Evolutionary conservation across 2,888 invertebrate species (phyloP).

Genomic region (Synergus umbraculus): DNA sequence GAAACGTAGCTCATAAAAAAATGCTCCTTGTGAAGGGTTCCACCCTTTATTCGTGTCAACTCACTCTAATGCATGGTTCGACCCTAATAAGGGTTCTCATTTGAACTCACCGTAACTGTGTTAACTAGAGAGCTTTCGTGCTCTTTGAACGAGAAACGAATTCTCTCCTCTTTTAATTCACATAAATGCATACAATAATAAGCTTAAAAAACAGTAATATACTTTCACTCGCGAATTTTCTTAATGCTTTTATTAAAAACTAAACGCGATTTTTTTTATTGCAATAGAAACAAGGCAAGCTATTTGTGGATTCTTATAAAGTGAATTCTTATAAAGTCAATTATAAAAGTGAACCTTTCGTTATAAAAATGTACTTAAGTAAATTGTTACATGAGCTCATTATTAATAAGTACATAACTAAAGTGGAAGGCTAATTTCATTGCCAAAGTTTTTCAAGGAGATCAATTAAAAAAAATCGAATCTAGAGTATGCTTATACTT

Average conservation of each 20-base stretch:
- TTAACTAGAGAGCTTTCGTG: slow-evolving; percentile 13
- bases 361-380: neutral
- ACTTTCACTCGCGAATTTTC: neutral
- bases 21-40: neutral
- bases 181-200: slow-evolving; percentile 11
- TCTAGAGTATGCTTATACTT: slow-evolving; percentile 21
- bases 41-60: slow-evolving; percentile 26
- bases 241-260: neutral
- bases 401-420: too few species aligned
- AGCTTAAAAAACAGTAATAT: neutral
- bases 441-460: too few species aligned
- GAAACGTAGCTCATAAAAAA: neutral
- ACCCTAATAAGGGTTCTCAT: slow-evolving; percentile 27
- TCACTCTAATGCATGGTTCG: slow-evolving; percentile 13
- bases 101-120: slow-evolving; percentile 22
- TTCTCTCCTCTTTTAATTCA: neutral
- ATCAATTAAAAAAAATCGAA: too few species aligned
- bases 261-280: neutral
- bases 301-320: neutral
- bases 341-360: neutral
- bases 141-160: neutral
- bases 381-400: neutral
- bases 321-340: neutral
- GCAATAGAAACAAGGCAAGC: neutral
- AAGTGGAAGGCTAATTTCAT: neutral